Base-by-base conservation (phyloP, 2,888 invertebrate genomes). In the Netelia melanura region DNA sequence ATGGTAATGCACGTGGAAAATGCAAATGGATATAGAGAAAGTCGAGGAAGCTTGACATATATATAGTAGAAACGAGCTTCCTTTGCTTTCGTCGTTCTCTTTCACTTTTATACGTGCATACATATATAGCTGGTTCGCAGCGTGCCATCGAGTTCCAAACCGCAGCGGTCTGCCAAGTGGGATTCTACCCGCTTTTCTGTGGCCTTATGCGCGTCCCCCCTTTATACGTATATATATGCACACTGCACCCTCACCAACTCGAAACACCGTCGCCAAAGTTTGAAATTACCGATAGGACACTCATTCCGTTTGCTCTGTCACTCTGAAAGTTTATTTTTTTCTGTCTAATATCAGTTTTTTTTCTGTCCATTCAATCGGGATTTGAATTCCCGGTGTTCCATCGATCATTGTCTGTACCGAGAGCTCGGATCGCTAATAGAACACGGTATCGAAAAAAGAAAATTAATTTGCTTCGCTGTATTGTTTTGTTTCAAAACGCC, bases 141-240 rank as follows among this genome's bases (percentile, higher is more conserved):
- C 86, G 76, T 86, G 84, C 87, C 86, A 87, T 90, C 89, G 86
- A 89, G 87, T 90, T 90, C 85, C 81, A 89, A 89, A 89, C 90
- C 90, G 85, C 90, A 89, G 87, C 61, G 88, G 89, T 89, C 86
- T 86, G 89, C 89, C 91, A 91, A 90, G 90, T 89, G 90, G 85
- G 90, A 90, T 90, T 90, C 88, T 86, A 83, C 71, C 70, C 67
- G 84, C 14, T 14, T 48, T 78, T 81, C 77, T 71, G 72, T 61
- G 79, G 56, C 84, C 83, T 79, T 23, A 62, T 52, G 81, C 70
- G 54, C 81, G n/a, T 48, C 30, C 68, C 65, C 44, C 52, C 65
- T n/a, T 61, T 44, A 72, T 43, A 72, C 9, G 30, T 52, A 68
- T 25, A 10, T 58, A 21, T 86, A 77, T 85, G 85, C 86, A 70